phyloP scores from a whole-genome alignment of 1,140 invertebrate genomes.

The Nylanderia fulva region DNA sequence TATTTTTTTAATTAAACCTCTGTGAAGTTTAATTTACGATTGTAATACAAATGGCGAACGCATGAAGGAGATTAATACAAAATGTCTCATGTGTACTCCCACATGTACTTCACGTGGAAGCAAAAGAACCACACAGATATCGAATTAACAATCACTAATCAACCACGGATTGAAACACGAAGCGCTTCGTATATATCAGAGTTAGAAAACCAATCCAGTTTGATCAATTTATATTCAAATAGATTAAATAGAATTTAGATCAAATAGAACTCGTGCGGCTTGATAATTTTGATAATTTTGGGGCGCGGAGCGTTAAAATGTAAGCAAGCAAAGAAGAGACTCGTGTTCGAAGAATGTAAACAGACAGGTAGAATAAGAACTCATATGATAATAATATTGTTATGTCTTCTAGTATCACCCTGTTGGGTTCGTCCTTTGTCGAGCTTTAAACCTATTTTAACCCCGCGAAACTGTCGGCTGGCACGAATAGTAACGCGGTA shows the following conservation, averaged over 20 bases:
- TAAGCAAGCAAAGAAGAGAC: neutral
- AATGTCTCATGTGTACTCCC: neutral
- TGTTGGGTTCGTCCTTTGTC: neutral
- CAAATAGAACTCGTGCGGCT: slow-evolving; percentile 26
- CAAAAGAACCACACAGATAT: slow-evolving; percentile 3
- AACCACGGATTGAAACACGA: neutral
- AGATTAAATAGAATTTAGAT: neutral
- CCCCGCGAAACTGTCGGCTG: slow-evolving; percentile 37
- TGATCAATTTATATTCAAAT: neutral
- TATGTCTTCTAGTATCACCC: neutral
- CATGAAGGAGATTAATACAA: neutral
- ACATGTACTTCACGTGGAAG: neutral
- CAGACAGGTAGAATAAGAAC: slow-evolving; percentile 1
- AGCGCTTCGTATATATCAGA: neutral
- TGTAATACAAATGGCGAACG: neutral
- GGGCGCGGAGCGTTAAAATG: neutral
- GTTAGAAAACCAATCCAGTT: neutral
- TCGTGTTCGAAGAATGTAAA: slow-evolving; percentile 1
- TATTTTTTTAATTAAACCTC: neutral
- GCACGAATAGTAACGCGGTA: slow-evolving; percentile 29
- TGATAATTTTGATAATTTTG: slow-evolving; percentile 23
- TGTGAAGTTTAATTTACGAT: neutral
- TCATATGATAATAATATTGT: slow-evolving; percentile 35
- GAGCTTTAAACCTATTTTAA: slow-evolving; percentile 52
- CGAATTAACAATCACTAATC: slow-evolving; percentile 9